These are phyloP conservation scores for Listronotus oregonensis DNA, from an alignment of 1,140 invertebrate genomes.

Conservation along the genomic window DNA sequence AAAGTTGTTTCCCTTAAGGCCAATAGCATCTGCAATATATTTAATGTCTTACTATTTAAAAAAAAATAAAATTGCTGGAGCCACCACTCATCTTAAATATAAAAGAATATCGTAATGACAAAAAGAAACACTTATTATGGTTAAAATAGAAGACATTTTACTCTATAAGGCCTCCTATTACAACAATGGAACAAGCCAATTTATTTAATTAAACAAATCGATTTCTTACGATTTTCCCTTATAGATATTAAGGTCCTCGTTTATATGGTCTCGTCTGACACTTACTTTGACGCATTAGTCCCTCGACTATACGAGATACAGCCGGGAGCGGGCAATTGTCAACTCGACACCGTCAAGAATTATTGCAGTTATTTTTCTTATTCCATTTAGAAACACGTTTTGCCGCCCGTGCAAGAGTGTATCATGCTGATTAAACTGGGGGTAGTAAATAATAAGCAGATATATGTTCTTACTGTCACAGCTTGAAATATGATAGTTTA, in stretches of 20 bases:
- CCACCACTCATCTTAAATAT: too few relatives aligned
- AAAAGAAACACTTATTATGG: too few relatives aligned
- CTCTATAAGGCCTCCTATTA: too few relatives aligned
- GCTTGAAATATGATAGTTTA: constrained; percentile 20
- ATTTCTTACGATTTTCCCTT: constrained; percentile 14
- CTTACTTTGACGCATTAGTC: constrained; percentile 45
- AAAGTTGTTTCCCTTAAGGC: too few relatives aligned
- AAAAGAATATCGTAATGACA: too few relatives aligned
- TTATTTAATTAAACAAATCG: constrained; percentile 4
- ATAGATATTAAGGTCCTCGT: constrained; percentile 25
- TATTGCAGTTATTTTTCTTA: constrained; percentile 50
- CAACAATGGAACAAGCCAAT: too few relatives aligned
- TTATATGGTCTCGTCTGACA: constrained; percentile 29
- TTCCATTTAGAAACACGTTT: constrained; percentile 45
- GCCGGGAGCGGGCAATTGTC: constrained; percentile 47
- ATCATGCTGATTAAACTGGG: constrained; percentile 46
- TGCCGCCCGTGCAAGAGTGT: constrained; percentile 34
- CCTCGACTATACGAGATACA: constrained; percentile 42
- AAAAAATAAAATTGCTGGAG: too few relatives aligned
- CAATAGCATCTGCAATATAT: too few relatives aligned
- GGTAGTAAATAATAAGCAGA: constrained; percentile 37
- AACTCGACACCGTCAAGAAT: constrained; percentile 48
- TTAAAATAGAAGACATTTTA: too few relatives aligned
- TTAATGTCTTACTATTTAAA: too few relatives aligned
- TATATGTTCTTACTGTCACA: constrained; percentile 16